Base-by-base conservation (phyloP, 2,113 vertebrate genomes). In the Salvelinus namaycush region DNA sequence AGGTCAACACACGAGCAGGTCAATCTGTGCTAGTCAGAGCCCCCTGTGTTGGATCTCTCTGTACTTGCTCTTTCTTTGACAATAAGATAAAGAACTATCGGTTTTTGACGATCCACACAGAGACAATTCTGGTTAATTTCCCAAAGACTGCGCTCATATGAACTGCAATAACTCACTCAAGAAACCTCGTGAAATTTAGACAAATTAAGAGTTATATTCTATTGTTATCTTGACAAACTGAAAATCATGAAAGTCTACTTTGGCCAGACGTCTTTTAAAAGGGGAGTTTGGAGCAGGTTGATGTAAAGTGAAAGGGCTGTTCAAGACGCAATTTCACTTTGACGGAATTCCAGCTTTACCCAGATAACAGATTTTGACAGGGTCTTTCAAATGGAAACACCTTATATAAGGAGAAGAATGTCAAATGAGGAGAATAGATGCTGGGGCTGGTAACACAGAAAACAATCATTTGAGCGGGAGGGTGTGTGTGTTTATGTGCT, bases 231-330 rank as follows among this genome's bases (percentile, higher is more conserved):
- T 59, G 64, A 74, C 77, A 62, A 68, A 62, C 24, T n/a, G 75
- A 76, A 68, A 76, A 85, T 91, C 87, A 90, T 91, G 83, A 88
- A 88, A 72, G 84, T 87, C 83, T 74, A 84, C 1, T 62, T 85
- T 89, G 89, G 82, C 91, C 80, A 80, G 79, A n/a, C 62, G 44
- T 9, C 34, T 3, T 60, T 80, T 31, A 1, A 76, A 77, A 66
- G 76, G 87, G 84, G 90, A 88, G 87, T 85, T 86, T 85, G 79
- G 86, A 88, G 80, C 86, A 77, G 82, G 87, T 89, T 79, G 79
- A 78, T 88, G 82, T 81, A 83, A 80, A 60, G 83, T 76, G 13
- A 67, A 68, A 8, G 34, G 9, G 16, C 80, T 79, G 70, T 85
- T 85, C 70, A 76, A 87, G 82, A 86, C 84, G 82, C 76, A 81